These are phyloP conservation scores for Netelia melanura DNA, from an alignment of 2,888 invertebrate genomes.

Conservation along the genomic window DNA sequence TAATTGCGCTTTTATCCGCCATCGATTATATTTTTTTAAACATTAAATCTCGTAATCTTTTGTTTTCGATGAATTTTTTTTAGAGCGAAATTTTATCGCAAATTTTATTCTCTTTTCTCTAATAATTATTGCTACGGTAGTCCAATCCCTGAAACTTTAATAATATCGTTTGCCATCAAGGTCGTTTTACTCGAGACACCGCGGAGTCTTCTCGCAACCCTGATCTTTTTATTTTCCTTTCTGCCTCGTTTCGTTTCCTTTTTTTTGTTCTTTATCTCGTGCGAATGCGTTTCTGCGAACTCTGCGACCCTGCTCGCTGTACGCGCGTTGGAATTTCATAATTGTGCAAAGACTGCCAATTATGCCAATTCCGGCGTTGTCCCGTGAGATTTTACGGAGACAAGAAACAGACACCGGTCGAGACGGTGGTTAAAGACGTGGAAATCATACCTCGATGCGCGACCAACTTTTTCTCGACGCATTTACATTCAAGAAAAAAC, in stretches of 20 bases:
- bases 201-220: constrained; percentile 19
- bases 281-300: constrained; percentile 64
- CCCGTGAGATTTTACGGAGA: constrained; percentile 33
- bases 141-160: background rate
- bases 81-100: too few species aligned
- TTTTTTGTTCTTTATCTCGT: constrained; percentile 23
- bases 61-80: too few species aligned
- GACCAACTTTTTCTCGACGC: background rate
- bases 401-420: constrained; percentile 10
- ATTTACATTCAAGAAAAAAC: background rate
- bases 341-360: constrained; percentile 58
- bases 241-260: constrained; percentile 6
- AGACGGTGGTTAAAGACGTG: constrained; percentile 30
- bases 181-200: constrained; percentile 21
- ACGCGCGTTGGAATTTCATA: constrained; percentile 63
- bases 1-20: too few species aligned
- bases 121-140: background rate
- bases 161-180: background rate
- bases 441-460: constrained; percentile 24
- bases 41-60: too few species aligned
- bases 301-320: constrained; percentile 55
- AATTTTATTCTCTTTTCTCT: too few species aligned
- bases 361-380: constrained; percentile 55
- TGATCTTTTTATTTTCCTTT: constrained; percentile 35
- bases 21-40: too few species aligned